Percentiles rank a stretch among this genome's conserved stretches.
Evolutionary conservation across 2,113 vertebrate species (phyloP).

Genomic region (Pachycephala philippinensis): DNA sequence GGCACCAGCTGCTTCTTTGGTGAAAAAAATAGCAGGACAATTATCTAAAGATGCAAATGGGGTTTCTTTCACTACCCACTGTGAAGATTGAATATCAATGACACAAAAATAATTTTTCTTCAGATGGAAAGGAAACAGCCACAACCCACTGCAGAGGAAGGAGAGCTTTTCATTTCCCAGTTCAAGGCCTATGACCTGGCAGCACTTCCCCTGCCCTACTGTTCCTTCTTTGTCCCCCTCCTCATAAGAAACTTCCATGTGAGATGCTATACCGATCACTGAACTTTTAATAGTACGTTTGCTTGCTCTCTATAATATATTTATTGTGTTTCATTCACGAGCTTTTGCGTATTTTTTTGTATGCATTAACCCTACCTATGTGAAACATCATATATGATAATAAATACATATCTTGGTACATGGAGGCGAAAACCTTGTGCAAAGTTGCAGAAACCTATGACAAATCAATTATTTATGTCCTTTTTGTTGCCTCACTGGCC

Average conservation of each 20-base stretch:
- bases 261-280: not conserved
- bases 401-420: not conserved
- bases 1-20: conserved; percentile 38
- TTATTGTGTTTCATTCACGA: not conserved
- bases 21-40: conserved; percentile 30
- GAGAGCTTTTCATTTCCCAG: not conserved
- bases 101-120: not conserved
- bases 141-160: not conserved
- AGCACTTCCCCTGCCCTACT: not conserved
- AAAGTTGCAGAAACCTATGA: not conserved
- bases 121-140: not conserved
- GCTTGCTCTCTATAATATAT: not conserved
- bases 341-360: not conserved
- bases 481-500: not conserved
- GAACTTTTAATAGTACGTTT: not conserved
- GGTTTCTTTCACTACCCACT: conserved; percentile 8
- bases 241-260: not conserved
- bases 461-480: conserved; percentile 25
- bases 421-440: not conserved
- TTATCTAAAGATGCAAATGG: conserved; percentile 45
- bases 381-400: not conserved
- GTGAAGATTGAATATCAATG: not conserved
- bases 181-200: not conserved
- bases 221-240: not conserved
- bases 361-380: not conserved